Percentiles rank a stretch among this genome's conserved stretches.
Evolutionary conservation across 2,113 vertebrate species (phyloP).

Genomic region (Barnardius zonarius): DNA sequence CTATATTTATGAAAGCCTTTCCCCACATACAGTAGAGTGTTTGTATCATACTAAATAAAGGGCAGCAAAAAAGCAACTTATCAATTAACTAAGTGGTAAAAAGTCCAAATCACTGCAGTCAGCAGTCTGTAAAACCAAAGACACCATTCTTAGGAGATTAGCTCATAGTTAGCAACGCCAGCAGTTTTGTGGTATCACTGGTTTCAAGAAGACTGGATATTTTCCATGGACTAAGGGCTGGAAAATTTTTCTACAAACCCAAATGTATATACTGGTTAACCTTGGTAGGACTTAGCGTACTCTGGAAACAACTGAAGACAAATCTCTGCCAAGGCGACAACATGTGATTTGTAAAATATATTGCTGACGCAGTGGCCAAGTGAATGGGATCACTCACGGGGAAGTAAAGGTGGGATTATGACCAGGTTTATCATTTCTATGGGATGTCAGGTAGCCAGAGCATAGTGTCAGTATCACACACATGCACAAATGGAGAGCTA

Average conservation of each 20-base stretch:
- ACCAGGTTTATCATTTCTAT: not conserved
- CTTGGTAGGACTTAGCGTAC: not conserved
- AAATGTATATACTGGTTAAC: slow-evolving; percentile 16
- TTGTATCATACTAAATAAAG: slow-evolving; percentile 15
- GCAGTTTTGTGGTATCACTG: slow-evolving; percentile 31
- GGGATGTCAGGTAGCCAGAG: not conserved
- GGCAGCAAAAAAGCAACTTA: slow-evolving; percentile 44
- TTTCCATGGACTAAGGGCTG: slow-evolving; percentile 9
- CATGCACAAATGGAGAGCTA: not conserved
- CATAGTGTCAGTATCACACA: not conserved
- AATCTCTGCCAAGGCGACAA: not conserved
- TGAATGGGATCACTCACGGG: not conserved
- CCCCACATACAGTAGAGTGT: slow-evolving; percentile 22
- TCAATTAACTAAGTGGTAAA: slow-evolving; percentile 38
- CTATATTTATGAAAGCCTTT: slow-evolving; percentile 53
- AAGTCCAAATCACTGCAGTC: slow-evolving; percentile 10
- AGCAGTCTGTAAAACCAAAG: slow-evolving; percentile 65
- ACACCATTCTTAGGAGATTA: slow-evolving; percentile 38
- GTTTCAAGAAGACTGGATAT: slow-evolving; percentile 4
- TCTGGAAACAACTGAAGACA: not conserved
- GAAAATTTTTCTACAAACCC: slow-evolving; percentile 19
- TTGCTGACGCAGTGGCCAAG: not conserved
- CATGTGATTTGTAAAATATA: not conserved
- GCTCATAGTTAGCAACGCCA: slow-evolving; percentile 52
- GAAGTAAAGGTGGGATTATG: not conserved